phyloP scores from a whole-genome alignment of 2,888 invertebrate genomes.

The Pollenia griseotomentosa region DNA sequence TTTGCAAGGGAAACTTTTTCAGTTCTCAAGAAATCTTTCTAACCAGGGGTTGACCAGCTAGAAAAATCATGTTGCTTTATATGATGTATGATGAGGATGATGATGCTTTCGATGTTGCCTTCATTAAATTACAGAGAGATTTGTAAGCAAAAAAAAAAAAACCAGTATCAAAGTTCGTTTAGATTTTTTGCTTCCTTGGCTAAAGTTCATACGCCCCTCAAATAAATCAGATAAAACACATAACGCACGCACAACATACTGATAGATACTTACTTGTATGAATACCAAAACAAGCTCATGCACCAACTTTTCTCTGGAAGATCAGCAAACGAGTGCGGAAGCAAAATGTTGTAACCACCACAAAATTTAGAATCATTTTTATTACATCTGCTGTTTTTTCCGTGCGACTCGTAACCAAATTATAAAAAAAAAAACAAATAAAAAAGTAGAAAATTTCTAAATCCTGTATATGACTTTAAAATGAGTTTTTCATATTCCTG shows the following conservation, averaged over 20 bases:
- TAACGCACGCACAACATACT: conserved; percentile 69
- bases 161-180: conserved; percentile 65
- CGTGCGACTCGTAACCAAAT: conserved; percentile 22
- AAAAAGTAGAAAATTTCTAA: conserved; percentile 57
- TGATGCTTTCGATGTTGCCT: conserved; percentile 58
- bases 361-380: conserved; percentile 52
- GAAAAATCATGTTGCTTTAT: conserved; percentile 16
- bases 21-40: conserved; percentile 47
- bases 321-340: conserved; percentile 1
- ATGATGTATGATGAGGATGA: conserved; percentile 39
- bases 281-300: conserved; percentile 25
- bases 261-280: conserved; percentile 37
- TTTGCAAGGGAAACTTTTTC: conserved; percentile 14
- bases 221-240: conserved; percentile 76
- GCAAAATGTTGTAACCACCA: conserved; percentile 55
- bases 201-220: conserved; percentile 76
- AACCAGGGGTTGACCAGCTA: conserved; percentile 65
- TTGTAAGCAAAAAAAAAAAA: conserved; percentile 8
- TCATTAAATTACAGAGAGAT: conserved; percentile 44
- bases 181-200: conserved; percentile 43
- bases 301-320: conserved; percentile 1
- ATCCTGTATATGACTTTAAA: conserved; percentile 70
- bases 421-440: conserved; percentile 37
- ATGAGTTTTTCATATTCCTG: conserved; percentile 65
- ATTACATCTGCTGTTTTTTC: conserved; percentile 69